Evolutionary conservation across 1,140 invertebrate species (phyloP), one percentile per base, ranked within the genome.

Genomic region (Sarcophaga bullata): DNA sequence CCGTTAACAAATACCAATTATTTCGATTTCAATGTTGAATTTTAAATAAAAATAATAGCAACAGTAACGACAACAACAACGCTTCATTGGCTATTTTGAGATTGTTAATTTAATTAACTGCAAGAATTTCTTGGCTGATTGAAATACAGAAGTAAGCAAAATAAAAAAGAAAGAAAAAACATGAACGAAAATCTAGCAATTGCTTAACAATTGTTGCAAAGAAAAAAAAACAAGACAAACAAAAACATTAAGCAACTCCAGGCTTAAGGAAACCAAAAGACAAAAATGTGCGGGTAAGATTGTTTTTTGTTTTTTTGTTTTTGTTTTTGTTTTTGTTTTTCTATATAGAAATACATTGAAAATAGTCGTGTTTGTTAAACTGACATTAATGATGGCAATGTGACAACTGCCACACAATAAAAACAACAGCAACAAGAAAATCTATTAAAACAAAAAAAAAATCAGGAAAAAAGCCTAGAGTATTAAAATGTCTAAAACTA

Each of bases 291-390:
- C 62, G 62, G 62, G 62, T 68, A 68, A n/a, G 62, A 19, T 68
- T 68, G 9, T 68, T 68, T 19, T 68, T 68, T n/a, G n/a, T n/a
- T n/a, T n/a, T n/a, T n/a, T n/a, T n/a, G n/a, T n/a, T 5, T n/a
- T 58, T 58, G 3, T 6, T n/a, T n/a, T n/a, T 58, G 54, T n/a
- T n/a, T 58, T n/a, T 58, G 13, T n/a, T n/a, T 58, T 58, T 58
- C 13, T 58, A 15, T n/a, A 7, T 58, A 68, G 62, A 9, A 68
- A 58, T n/a, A 19, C 19, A n/a, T 68, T 19, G n/a, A 17, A 68
- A 68, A 68, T 68, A 68, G 62, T 68, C 62, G 62, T 68, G 62
- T 68, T 68, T 68, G 62, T 68, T 68, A 68, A 68, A 68, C 62
- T 68, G 62, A 68, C 62, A 68, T 68, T 68, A 68, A 68, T 68